phyloP scores from a whole-genome alignment of 2,797 vertebrate species.

The Hirundo rustica region DNA sequence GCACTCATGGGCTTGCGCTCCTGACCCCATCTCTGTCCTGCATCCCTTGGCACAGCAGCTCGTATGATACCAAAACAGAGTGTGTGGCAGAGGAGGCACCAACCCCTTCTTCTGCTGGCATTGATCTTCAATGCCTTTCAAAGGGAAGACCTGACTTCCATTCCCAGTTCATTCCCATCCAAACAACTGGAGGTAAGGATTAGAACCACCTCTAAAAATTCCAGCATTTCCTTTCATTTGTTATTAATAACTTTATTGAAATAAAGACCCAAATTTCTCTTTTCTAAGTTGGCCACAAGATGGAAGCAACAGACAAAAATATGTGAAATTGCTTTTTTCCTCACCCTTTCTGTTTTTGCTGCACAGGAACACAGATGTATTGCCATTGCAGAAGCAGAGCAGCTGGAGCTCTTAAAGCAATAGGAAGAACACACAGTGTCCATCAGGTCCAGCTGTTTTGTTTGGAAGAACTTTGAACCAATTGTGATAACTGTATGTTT shows the following conservation, averaged over 20 bases:
- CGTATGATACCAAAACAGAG: rapidly evolving
- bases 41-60: neutral
- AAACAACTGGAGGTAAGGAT: neutral
- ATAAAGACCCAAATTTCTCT: neutral
- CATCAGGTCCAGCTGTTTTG: neutral
- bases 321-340: neutral
- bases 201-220: neutral
- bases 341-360: neutral
- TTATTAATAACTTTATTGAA: neutral
- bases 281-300: slow-evolving; percentile 68
- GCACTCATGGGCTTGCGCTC: neutral
- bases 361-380: neutral
- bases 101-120: neutral
- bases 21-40: neutral
- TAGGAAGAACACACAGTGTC: neutral
- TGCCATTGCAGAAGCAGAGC: neutral
- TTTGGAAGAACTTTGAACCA: neutral
- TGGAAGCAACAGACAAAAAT: slow-evolving; percentile 75
- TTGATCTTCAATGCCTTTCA: neutral
- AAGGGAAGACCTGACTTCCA: neutral
- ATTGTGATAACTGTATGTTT: neutral
- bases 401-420: neutral
- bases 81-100: neutral
- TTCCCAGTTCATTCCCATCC: neutral
- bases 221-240: neutral